Evolutionary conservation across 2,888 invertebrate species (phyloP), one percentile per base, ranked within the genome.

Genomic region (Gasteruption jaculator): DNA sequence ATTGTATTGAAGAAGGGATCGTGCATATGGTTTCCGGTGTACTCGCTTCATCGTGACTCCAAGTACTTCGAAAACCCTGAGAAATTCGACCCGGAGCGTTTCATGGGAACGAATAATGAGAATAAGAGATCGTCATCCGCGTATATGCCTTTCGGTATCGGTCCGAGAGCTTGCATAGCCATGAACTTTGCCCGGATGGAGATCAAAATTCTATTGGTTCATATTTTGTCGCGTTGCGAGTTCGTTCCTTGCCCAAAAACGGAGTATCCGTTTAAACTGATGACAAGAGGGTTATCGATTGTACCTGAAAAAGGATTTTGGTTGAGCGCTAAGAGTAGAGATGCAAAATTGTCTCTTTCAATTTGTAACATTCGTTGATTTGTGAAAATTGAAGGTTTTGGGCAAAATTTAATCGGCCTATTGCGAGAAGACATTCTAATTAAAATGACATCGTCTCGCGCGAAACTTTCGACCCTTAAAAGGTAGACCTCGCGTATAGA

Each of bases 21-120:
- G 2, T 39, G 39, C 0, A 41, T 71, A 1, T 41, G 52, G 11
- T 44, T 72, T 10, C 66, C 71, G 1, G 44, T 63, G 4, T 53
- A 49, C 37, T 55, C 56, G 0, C 30, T 71, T n/a, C 72, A 72
- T 31, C 50, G 54, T 8, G 66, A 71, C 48, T 57, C 60, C 3
- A 49, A 64, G 14, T 60, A 61, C 43, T 72, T 56, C 52, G 56
- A 65, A 0, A 54, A 71, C 24, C 72, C 72, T 0, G 61, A 66
- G 1, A 58, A 57, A 42, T 72, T 72, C 42, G 60, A 70, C 44
- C 71, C 72, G 0, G 70, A 71, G 39, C 52, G 72, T 27, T 71
- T 71, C 43, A 57, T 41, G 11, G 57, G 62, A 0, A 63, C 61
- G 38, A 62, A 61, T 20, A 65, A 63, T 35, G 39, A 43, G 2